Evolutionary conservation across 2,888 invertebrate genomes (phyloP).

Genomic region (Corbicula japonica): DNA sequence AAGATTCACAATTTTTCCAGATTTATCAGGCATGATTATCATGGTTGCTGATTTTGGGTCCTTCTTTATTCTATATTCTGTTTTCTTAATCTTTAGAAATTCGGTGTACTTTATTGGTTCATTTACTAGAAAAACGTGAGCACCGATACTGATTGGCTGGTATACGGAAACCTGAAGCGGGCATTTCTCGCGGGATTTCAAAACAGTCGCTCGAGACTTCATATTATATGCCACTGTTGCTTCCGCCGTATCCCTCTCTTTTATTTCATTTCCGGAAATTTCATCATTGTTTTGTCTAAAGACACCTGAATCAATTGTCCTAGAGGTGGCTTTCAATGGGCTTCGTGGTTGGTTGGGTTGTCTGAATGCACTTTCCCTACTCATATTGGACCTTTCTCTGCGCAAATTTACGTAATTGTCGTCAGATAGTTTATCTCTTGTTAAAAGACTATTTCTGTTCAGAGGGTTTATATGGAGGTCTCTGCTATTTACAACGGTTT

Average conservation of each 20-base stretch:
- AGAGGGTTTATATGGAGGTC: constrained; percentile 33
- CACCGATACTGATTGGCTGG: constrained; percentile 50
- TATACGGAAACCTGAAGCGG: constrained; percentile 60
- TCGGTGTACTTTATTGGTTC: constrained; percentile 49
- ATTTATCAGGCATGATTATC: constrained; percentile 24
- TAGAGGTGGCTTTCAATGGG: constrained; percentile 30
- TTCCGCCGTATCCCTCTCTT: not conserved
- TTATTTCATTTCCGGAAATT: not conserved
- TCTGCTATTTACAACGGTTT: not conserved
- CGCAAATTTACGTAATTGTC: constrained; percentile 5
- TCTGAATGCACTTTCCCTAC: not conserved
- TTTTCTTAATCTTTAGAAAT: constrained; percentile 28
- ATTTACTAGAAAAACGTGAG: constrained; percentile 53
- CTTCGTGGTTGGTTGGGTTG: not conserved
- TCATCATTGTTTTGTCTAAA: constrained; percentile 7
- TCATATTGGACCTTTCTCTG: constrained; percentile 21
- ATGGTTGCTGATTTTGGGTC: constrained; percentile 30
- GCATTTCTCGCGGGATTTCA: constrained; percentile 43
- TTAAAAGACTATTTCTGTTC: constrained; percentile 32
- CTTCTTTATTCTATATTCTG: constrained; percentile 25
- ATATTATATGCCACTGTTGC: not conserved
- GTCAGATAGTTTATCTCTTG: constrained; percentile 20
- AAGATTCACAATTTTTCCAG: not conserved
- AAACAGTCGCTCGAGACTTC: not conserved
- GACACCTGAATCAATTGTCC: constrained; percentile 19